These are phyloP conservation scores for Sebastes oblongus DNA, from an alignment of 2,797 vertebrate genomes.

Conservation along the genomic window DNA sequence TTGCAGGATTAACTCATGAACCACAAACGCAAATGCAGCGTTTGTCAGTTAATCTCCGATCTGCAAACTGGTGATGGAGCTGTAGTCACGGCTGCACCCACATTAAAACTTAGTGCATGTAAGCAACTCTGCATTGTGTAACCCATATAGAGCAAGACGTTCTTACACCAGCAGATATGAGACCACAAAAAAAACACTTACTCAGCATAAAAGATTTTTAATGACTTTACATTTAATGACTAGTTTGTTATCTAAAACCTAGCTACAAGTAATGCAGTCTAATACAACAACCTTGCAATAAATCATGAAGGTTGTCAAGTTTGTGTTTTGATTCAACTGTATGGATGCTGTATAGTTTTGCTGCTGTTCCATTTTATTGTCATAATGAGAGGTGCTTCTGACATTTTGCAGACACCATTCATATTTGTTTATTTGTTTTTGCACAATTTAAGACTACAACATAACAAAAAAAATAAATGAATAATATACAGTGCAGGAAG, in stretches of 20 bases:
- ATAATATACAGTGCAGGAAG: no score
- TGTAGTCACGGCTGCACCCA: not conserved
- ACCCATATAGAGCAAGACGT: not conserved
- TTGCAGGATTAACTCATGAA: constrained; percentile 15
- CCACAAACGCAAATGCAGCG: constrained; percentile 39
- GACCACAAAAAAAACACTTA: constrained; percentile 15
- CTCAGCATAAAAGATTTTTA: constrained; percentile 6
- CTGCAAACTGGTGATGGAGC: not conserved
- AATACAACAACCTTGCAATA: not conserved
- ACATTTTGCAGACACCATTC: not conserved
- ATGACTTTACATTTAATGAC: not conserved
- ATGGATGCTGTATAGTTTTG: not conserved
- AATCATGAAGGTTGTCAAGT: not conserved
- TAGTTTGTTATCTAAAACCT: not conserved
- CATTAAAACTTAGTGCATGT: not conserved
- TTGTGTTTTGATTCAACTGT: not conserved
- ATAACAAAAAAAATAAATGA: no score
- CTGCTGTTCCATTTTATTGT: not conserved
- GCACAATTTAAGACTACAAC: no score
- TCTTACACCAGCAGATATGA: constrained; percentile 20
- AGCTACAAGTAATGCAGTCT: not conserved
- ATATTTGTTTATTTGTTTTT: no score
- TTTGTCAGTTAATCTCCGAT: constrained; percentile 10
- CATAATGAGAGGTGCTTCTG: not conserved
- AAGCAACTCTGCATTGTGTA: not conserved